Percentiles rank a stretch among this genome's conserved stretches.
phyloP scores from a whole-genome alignment of 2,888 invertebrate genomes.

The Pterostichus madidus region DNA sequence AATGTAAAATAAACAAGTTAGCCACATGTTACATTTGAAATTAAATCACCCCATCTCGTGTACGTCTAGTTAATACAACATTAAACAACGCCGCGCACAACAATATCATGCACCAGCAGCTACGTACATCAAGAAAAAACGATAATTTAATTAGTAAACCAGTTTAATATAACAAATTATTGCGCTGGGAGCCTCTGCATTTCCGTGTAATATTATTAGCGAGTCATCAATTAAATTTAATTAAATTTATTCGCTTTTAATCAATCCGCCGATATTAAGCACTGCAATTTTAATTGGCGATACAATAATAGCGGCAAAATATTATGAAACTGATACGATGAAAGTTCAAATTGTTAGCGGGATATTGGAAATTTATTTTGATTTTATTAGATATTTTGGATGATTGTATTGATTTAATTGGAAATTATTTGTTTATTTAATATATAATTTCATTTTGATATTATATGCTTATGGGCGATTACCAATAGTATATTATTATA shows the following conservation, averaged over 20 bases:
- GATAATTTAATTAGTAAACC: constrained; percentile 36
- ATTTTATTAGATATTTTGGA: constrained; percentile 32
- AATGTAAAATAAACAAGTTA: no score
- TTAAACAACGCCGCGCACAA: constrained; percentile 2
- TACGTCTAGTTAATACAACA: no score
- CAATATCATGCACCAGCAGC: neutral
- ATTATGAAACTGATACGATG: constrained; percentile 9
- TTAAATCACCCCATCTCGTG: no score
- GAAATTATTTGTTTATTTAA: constrained; percentile 34
- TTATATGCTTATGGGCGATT: constrained; percentile 5
- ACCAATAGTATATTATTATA: no score
- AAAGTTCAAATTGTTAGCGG: constrained; percentile 15
- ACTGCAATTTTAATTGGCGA: constrained; percentile 44
- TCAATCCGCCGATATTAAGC: constrained; percentile 40
- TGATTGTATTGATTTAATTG: constrained; percentile 43
- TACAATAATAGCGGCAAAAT: constrained; percentile 27
- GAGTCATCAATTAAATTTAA: constrained; percentile 54
- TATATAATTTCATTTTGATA: constrained; percentile 32
- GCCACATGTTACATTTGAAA: no score
- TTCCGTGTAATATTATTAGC: constrained; percentile 44
- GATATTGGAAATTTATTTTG: constrained; percentile 32
- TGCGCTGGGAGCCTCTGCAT: constrained; percentile 2
- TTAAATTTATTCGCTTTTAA: constrained; percentile 54
- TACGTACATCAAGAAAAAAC: neutral
- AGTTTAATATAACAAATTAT: constrained; percentile 44